Conservation (phyloP, 1,140 invertebrate genomes). For the Archegozetes longisetosus region DNA sequence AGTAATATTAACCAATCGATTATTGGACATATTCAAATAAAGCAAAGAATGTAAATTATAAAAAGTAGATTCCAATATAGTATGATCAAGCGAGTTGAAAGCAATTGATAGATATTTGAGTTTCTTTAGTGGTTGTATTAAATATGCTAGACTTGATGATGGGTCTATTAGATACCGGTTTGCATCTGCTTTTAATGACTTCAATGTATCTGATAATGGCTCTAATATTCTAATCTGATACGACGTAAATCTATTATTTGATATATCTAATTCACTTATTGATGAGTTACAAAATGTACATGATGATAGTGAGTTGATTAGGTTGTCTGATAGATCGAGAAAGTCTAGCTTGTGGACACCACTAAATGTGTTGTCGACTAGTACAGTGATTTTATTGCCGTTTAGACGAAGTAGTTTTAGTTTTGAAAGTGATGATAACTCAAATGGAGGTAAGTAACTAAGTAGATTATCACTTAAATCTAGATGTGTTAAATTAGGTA, state of each 20-base stretch:
- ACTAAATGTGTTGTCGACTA: conserved; percentile 52
- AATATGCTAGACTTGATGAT: conserved; percentile 29
- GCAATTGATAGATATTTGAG: conserved; percentile 40
- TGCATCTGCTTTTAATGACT: conserved; percentile 45
- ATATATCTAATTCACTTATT: conserved; percentile 45
- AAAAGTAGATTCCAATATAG: conserved; percentile 21
- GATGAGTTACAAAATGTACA: conserved; percentile 49
- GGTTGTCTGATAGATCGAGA: conserved; percentile 46
- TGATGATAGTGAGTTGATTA: conserved; percentile 48
- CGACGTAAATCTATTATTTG: conserved; percentile 50
- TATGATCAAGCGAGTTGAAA: conserved; percentile 20
- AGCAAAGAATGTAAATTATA: conserved; percentile 17
- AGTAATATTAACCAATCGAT: conserved; percentile 38
- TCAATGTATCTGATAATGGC: conserved; percentile 41
- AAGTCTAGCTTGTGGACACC: conserved; percentile 31
- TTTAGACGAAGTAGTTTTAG: conserved; percentile 49
- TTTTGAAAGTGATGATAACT: conserved; percentile 32
- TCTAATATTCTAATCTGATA: conserved; percentile 42
- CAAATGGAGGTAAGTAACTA: conserved; percentile 34
- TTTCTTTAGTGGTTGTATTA: conserved; percentile 38
- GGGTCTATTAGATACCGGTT: conserved; percentile 34
- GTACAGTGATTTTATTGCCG: conserved; percentile 49
- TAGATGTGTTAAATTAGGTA: conserved; percentile 22
- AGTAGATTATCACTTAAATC: conserved; percentile 46
- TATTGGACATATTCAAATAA: conserved; percentile 24